Base-by-base conservation (phyloP, 2,888 invertebrate genomes). In the Hypomecis atomaria region DNA sequence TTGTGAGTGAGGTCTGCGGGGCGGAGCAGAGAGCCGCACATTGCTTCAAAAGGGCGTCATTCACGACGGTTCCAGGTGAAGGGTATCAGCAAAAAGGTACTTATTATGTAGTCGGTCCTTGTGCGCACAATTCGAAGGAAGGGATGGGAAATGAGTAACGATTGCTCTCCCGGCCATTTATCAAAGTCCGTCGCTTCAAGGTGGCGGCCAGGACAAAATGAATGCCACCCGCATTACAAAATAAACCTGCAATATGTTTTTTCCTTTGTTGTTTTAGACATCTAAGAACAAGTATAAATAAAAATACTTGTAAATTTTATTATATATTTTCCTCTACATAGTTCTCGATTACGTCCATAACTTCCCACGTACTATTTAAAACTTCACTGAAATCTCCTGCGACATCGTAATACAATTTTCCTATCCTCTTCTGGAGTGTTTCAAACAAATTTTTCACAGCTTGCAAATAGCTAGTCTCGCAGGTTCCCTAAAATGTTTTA, bases 101-200 rank as follows among this genome's bases (percentile, higher is more conserved):
- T 78, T 82, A 84, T 85, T 83, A 82, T 77, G 75, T 67, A 77
- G 74, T 70, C 71, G 77, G 75, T 59, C 68, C 63, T 73, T 74
- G 71, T 71, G 73, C 71, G 76, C 78, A 77, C 79, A 82, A 82
- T 82, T 79, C 79, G 72, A 72, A 82, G 83, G 82, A 76, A 81
- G 83, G 84, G 85, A 83, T 84, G 84, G 86, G 86, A 88, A 90
- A 90, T 90, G 87, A 89, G 87, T 86, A 86, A 86, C 85, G 87
- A 86, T 86, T 86, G 82, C 83, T 84, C 79, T 82, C 83, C 85
- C 83, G 83, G 81, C 78, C 87, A 88, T 92, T 90, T 85, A 88
- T 92, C 91, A 91, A 88, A 85, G 90, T 89, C 90, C 78, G 76
- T 77, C 79, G 78, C 78, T 76, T 74, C 77, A 78, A 83, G 83